phyloP scores from a whole-genome alignment of 2,888 invertebrate species.

The Meliscaeva auricollis region DNA sequence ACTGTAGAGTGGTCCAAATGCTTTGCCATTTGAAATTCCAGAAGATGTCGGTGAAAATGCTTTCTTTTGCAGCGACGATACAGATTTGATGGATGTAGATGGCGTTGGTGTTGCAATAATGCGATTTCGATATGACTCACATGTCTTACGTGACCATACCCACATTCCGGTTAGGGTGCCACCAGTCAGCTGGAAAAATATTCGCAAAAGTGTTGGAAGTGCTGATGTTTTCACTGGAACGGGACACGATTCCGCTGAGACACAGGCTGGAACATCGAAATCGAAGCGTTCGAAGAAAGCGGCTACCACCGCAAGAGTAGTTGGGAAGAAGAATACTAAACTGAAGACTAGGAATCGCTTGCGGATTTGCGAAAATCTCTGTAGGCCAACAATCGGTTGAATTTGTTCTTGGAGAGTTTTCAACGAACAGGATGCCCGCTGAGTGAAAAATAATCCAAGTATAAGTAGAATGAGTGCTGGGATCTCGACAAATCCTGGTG shows the following conservation, averaged over 20 bases:
- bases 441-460: conserved; percentile 82
- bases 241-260: conserved; percentile 81
- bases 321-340: conserved; percentile 82
- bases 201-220: conserved; percentile 80
- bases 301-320: conserved; percentile 80
- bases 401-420: conserved; percentile 81
- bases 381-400: conserved; percentile 81
- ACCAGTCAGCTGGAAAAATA: conserved; percentile 82
- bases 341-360: conserved; percentile 83
- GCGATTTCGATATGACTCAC: conserved; percentile 83
- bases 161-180: conserved; percentile 83
- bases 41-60: conserved; percentile 58
- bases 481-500: conserved; percentile 83
- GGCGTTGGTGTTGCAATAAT: conserved; percentile 81
- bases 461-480: conserved; percentile 81
- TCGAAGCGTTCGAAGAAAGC: conserved; percentile 81
- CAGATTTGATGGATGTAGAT: conserved; percentile 80
- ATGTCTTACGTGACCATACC: conserved; percentile 84
- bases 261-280: conserved; percentile 80
- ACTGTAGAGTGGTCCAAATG: conserved; percentile 81
- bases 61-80: conserved; percentile 81
- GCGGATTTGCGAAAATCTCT: conserved; percentile 83
- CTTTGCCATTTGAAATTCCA: conserved; percentile 72
- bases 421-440: conserved; percentile 82
- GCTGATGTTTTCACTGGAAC: conserved; percentile 78